Conservation (phyloP, 1,140 invertebrate genomes). For the Leptinotarsa undecemlineata region DNA sequence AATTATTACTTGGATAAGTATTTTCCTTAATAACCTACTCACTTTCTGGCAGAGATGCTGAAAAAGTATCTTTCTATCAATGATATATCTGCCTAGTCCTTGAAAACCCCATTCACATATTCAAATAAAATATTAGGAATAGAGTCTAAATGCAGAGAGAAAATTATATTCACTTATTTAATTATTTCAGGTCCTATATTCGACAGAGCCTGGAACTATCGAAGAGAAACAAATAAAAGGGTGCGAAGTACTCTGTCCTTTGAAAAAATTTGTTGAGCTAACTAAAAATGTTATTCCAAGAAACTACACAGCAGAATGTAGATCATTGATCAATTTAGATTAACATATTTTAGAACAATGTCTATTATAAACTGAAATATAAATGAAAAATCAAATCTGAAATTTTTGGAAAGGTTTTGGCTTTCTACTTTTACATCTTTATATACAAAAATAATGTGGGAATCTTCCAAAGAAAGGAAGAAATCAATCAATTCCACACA, state of each 20-base stretch:
- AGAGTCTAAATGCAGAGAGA: too few species aligned
- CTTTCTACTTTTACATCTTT: too few species aligned
- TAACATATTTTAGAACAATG: not conserved
- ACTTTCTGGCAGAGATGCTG: not conserved
- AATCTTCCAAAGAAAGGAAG: too few species aligned
- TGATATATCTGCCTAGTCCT: not conserved
- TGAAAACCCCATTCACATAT: not conserved
- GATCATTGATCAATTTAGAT: constrained; percentile 32
- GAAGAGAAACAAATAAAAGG: constrained; percentile 35
- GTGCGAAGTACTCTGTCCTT: constrained; percentile 43
- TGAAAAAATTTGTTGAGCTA: constrained; percentile 41
- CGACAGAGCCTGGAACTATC: constrained; percentile 34
- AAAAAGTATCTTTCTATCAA: not conserved
- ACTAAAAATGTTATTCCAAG: constrained; percentile 40
- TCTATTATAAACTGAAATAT: too few species aligned
- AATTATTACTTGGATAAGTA: too few species aligned
- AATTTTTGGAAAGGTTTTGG: too few species aligned
- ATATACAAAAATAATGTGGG: too few species aligned
- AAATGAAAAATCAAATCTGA: too few species aligned
- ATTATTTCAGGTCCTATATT: constrained; percentile 42
- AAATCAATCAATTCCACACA: too few species aligned
- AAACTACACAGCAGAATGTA: constrained; percentile 49
- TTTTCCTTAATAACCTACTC: too few species aligned
- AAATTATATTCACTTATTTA: not conserved
- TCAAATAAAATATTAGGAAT: not conserved